phyloP scores from a whole-genome alignment of 2,888 invertebrate genomes.

The Phaedon cochleariae region DNA sequence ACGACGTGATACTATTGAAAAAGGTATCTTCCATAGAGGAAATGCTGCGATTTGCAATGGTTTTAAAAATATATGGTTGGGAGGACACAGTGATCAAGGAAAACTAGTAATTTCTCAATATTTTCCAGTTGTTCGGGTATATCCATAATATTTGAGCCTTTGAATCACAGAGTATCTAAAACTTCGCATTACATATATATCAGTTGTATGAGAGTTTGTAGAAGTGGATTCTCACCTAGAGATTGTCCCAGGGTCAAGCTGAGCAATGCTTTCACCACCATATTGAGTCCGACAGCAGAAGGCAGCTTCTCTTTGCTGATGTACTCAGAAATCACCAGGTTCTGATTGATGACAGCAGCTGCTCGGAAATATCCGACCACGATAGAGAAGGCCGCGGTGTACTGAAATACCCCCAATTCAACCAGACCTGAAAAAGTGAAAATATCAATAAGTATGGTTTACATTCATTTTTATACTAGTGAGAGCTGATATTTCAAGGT shows the following conservation, averaged over 20 bases:
- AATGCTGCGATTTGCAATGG: no score
- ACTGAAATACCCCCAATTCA: slow-evolving; percentile 36
- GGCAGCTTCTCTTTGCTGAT: slow-evolving; percentile 67
- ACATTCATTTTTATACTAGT: background rate
- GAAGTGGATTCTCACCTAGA: slow-evolving; percentile 59
- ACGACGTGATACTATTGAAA: no score
- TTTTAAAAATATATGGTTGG: no score
- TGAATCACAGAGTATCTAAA: no score
- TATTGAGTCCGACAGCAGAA: slow-evolving; percentile 76
- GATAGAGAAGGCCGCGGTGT: slow-evolving; percentile 38
- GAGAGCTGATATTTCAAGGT: no score
- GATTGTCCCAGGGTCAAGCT: slow-evolving; percentile 73
- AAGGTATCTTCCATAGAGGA: no score
- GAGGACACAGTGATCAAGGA: no score
- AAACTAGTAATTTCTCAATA: no score
- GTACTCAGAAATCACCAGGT: slow-evolving; percentile 74
- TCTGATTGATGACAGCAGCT: slow-evolving; percentile 77
- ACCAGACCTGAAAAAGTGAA: slow-evolving; percentile 45
- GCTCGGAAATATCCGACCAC: slow-evolving; percentile 66
- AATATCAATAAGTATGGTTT: background rate
- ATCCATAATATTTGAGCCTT: no score
- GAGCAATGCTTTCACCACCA: slow-evolving; percentile 75
- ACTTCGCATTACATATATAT: no score
- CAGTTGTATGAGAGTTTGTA: no score
- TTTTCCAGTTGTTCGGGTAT: no score